Base-by-base conservation (phyloP, 2,797 vertebrate species). In the Pogoniulus pusillus region DNA sequence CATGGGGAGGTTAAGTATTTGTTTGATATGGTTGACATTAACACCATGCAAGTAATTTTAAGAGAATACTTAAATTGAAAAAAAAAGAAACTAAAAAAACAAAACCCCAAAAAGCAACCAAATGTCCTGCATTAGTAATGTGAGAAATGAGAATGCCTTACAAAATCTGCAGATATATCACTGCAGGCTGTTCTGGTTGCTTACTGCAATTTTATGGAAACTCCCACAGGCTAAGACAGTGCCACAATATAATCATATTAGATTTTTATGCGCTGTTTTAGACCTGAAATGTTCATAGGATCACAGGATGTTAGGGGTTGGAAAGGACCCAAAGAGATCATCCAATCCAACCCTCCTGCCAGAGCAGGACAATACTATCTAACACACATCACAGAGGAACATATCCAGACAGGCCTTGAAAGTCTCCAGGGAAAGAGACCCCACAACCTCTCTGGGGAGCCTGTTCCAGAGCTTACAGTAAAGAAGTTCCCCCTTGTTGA, bases 151-250 rank as follows among this genome's bases (percentile, higher is more conserved):
- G 32, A 9, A 20, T 82, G 17, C 79, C 45, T 82, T 90, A 82
- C 19, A 90, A 77, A 72, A 64, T 49, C 54, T 93, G 65, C 58
- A 68, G 81, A 71, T 86, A 37, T 84, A 84, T 55, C 51, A 24
- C 68, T 85, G 32, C 65, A 68, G 83, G 64, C 63, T 88, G 26
- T 59, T 82, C 68, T 84, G 43, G 82, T 95, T 79, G 47, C 57
- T 88, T 93, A 30, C 39, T 76, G 65, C 78, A 86, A 16, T 91
- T 84, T 79, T 60, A 71, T 91, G 71, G 88, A 91, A 64, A 90
- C 79, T 92, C 68, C 74, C 1, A 0, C 68, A 64, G 83, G 88
- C 83, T 71, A 37, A 79, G 57, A 35, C 32, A 54, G 26, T 41
- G 32, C 64, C 79, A 49, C 41, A 29, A 7, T 84, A 70, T 18